Percentiles rank a stretch among this genome's conserved stretches.
Conservation (phyloP, 2,888 invertebrate genomes). For the Lottia scabra region DNA sequence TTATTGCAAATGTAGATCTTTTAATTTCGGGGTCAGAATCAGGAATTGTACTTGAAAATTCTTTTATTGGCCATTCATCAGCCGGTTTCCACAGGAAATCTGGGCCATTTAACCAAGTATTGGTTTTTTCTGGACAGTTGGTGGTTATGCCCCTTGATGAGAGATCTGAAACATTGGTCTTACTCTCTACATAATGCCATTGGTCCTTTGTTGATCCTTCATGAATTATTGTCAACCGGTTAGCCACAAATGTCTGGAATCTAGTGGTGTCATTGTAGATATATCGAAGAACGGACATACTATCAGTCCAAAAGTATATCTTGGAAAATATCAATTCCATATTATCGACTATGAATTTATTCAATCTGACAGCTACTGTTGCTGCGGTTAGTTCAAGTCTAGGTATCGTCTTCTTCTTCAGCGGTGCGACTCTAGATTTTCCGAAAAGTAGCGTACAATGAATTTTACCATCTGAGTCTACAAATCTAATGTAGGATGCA, state of each 20-base stretch:
- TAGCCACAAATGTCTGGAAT: conserved; percentile 20
- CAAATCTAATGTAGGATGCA: conserved; percentile 15
- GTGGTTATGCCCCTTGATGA: conserved; percentile 24
- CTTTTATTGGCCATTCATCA: background rate
- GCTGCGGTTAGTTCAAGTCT: conserved; percentile 9
- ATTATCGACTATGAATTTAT: conserved; percentile 18
- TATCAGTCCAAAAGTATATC: conserved; percentile 31
- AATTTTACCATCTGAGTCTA: conserved; percentile 13
- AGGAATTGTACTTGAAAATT: background rate
- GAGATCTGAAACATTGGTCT: conserved; percentile 28
- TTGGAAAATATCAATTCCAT: conserved; percentile 11
- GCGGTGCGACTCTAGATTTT: conserved; percentile 27
- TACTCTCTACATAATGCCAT: conserved; percentile 31
- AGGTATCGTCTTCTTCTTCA: conserved; percentile 24
- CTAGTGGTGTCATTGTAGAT: conserved; percentile 22
- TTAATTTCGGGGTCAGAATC: background rate
- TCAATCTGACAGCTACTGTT: conserved; percentile 19
- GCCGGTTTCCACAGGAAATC: background rate
- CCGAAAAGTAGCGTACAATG: conserved; percentile 23
- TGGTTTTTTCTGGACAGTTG: conserved; percentile 11
- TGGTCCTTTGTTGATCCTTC: conserved; percentile 13
- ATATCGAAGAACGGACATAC: conserved; percentile 29
- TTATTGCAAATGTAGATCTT: background rate
- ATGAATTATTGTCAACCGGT: conserved; percentile 27
- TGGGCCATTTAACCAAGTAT: conserved; percentile 10